Evolutionary conservation across 2,888 invertebrate genomes (phyloP).

Genomic region (Oxystoma pomonae): DNA sequence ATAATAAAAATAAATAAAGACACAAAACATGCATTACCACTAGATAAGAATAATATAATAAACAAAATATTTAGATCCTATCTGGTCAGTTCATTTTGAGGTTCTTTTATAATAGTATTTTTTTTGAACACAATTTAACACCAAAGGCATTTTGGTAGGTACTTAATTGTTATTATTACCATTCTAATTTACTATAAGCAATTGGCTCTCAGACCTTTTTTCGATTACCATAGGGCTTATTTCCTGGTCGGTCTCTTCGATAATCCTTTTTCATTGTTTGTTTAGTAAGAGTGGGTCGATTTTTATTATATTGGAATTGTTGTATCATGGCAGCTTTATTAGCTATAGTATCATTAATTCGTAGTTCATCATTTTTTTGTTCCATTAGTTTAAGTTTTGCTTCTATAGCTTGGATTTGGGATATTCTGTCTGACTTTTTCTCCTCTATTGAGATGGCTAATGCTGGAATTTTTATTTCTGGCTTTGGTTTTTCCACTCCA

Average conservation of each 20-base stretch:
- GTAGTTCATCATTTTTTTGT: slow-evolving; percentile 66
- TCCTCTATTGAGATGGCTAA: slow-evolving; percentile 61
- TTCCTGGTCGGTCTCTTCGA: slow-evolving; percentile 30
- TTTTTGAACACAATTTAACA: too few species aligned
- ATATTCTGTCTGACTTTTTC: slow-evolving; percentile 68
- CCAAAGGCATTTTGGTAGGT: too few species aligned
- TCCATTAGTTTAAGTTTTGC: slow-evolving; percentile 82
- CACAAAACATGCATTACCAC: too few species aligned
- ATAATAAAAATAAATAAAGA: too few species aligned
- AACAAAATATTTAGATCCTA: too few species aligned
- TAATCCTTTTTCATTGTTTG: slow-evolving; percentile 22
- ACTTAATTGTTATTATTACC: too few species aligned
- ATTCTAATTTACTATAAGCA: too few species aligned
- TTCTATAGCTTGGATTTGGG: slow-evolving; percentile 84
- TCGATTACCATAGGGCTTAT: slow-evolving; percentile 20
- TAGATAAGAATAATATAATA: too few species aligned
- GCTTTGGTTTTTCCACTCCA: slow-evolving; percentile 57
- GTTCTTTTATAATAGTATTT: too few species aligned
- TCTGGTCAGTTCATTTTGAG: too few species aligned
- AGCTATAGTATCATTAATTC: slow-evolving; percentile 66
- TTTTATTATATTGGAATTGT: slow-evolving; percentile 55
- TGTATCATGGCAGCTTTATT: slow-evolving; percentile 64
- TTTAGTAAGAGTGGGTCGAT: slow-evolving; percentile 19
- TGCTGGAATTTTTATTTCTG: slow-evolving; percentile 72
- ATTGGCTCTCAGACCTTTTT: slow-evolving; percentile 2